phyloP scores from a whole-genome alignment of 2,113 vertebrate genomes.

The Malaclemys terrapin region DNA sequence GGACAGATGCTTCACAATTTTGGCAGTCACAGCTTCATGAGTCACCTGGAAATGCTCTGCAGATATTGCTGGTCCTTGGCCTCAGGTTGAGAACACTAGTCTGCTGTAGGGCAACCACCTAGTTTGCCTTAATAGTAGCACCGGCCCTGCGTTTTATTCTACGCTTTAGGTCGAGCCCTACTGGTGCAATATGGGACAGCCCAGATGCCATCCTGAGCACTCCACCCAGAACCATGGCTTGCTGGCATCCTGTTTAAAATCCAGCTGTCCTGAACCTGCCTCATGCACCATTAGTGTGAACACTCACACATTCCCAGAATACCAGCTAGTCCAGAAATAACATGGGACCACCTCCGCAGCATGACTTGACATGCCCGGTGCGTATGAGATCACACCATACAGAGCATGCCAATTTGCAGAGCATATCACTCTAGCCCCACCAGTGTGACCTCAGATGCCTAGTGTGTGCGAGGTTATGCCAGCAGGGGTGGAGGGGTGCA shows the following conservation, averaged over 20 bases:
- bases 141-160: neutral
- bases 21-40: neutral
- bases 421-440: no score
- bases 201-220: neutral
- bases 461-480: no score
- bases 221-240: neutral
- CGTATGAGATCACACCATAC: neutral
- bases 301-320: neutral
- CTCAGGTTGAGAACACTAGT: neutral
- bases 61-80: neutral
- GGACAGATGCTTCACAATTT: neutral
- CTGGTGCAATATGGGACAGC: neutral
- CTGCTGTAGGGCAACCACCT: neutral
- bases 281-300: neutral
- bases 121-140: no score
- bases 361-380: neutral
- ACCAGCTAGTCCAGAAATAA: neutral
- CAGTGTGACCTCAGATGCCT: no score
- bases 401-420: neutral
- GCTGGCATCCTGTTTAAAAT: neutral
- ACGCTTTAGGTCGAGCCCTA: neutral
- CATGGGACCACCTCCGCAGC: neutral
- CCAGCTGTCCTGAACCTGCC: neutral
- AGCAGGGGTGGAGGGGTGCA: neutral
- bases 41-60: neutral